Evolutionary conservation across 2,888 invertebrate genomes (phyloP).

Genomic region (Lymantria dispar): DNA sequence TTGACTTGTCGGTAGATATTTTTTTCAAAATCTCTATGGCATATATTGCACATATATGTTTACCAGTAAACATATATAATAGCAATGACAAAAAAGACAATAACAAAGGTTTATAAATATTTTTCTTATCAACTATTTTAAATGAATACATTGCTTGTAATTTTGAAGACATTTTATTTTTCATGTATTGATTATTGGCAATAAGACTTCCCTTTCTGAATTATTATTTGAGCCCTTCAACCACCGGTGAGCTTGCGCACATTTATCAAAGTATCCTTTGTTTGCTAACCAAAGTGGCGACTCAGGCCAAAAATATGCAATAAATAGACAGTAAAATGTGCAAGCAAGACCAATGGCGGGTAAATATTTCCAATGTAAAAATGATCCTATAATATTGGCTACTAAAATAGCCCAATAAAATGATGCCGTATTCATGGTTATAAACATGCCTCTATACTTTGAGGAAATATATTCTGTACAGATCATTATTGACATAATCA

Average conservation of each 20-base stretch:
- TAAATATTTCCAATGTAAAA: conserved; percentile 40
- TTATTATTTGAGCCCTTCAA: conserved; percentile 4
- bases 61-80: conserved; percentile 41
- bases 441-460: conserved; percentile 27
- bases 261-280: neutral
- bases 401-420: conserved; percentile 22
- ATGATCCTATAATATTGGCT: conserved; percentile 42
- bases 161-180: neutral
- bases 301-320: conserved; percentile 36
- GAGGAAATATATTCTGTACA: conserved; percentile 20
- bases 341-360: conserved; percentile 29
- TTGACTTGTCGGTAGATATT: conserved; percentile 31
- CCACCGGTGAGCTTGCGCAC: conserved; percentile 6
- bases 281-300: neutral
- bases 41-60: conserved; percentile 37
- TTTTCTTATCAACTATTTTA: conserved; percentile 3
- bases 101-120: conserved; percentile 37
- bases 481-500: conserved; percentile 21
- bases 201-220: neutral
- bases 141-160: neutral
- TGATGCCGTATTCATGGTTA: conserved; percentile 33
- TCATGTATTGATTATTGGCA: neutral
- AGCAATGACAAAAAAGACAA: conserved; percentile 25
- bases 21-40: conserved; percentile 41
- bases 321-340: conserved; percentile 20